Percentiles rank a stretch among this genome's conserved stretches.
phyloP scores from a whole-genome alignment of 2,888 invertebrate genomes.

The Napeogenes inachia region DNA sequence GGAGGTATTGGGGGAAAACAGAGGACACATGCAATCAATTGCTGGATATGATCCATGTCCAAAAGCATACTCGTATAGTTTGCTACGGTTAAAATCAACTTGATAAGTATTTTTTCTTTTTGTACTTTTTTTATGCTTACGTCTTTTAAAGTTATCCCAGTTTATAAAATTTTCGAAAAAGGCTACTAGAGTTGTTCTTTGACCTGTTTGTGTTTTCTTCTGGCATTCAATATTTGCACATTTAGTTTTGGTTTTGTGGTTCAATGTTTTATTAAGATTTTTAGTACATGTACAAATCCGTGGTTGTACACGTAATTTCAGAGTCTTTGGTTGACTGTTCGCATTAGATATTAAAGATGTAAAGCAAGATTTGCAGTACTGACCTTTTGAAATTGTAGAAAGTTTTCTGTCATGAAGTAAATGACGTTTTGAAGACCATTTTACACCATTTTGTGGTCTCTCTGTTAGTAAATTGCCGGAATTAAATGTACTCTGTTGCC shows the following conservation, averaged over 20 bases:
- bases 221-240: not conserved
- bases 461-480: too few species aligned
- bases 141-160: not conserved
- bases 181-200: not conserved
- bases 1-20: constrained; percentile 14
- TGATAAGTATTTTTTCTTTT: not conserved
- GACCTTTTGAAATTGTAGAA: too few species aligned
- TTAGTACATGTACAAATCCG: not conserved
- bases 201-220: not conserved
- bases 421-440: too few species aligned
- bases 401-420: too few species aligned
- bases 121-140: not conserved
- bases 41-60: constrained; percentile 6
- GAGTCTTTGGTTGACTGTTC: too few species aligned
- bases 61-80: constrained; percentile 19
- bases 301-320: not conserved
- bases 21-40: constrained; percentile 14
- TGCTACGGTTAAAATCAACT: constrained; percentile 10
- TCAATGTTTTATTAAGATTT: not conserved
- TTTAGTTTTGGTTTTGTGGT: not conserved
- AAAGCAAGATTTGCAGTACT: too few species aligned
- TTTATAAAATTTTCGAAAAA: not conserved
- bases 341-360: too few species aligned
- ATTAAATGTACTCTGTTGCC: too few species aligned
- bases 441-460: too few species aligned